Evolutionary conservation across 2,888 invertebrate species (phyloP).

Genomic region (Scotopteryx bipunctaria): DNA sequence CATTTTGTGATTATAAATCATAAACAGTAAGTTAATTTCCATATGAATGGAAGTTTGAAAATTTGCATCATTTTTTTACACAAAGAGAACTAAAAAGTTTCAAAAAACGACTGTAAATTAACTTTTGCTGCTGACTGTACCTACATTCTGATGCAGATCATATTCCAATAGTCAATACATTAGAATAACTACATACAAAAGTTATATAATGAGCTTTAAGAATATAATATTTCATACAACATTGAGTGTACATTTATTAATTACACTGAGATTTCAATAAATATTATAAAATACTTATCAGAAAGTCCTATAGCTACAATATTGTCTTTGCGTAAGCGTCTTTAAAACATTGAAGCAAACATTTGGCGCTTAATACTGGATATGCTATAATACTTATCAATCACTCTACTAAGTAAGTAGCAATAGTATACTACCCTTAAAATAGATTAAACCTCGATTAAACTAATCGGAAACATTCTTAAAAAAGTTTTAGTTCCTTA

Average conservation of each 20-base stretch:
- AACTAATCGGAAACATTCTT: too few species aligned
- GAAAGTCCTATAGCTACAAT: constrained; percentile 51
- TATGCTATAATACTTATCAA: constrained; percentile 43
- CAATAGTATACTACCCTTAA: too few species aligned
- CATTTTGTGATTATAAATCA: too few species aligned
- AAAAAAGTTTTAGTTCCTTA: constrained; percentile 16
- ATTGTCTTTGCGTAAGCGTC: constrained; percentile 72
- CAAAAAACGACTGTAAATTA: too few species aligned
- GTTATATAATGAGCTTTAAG: neutral
- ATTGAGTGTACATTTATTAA: neutral
- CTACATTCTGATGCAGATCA: too few species aligned
- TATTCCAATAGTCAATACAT: neutral
- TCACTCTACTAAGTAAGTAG: too few species aligned
- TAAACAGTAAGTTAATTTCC: too few species aligned
- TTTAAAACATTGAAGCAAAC: constrained; percentile 14
- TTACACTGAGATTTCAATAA: constrained; percentile 4
- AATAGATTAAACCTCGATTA: too few species aligned
- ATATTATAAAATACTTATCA: constrained; percentile 5
- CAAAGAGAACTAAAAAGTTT: too few species aligned
- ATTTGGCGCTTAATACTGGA: constrained; percentile 58
- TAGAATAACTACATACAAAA: neutral
- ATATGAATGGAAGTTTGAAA: too few species aligned
- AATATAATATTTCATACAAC: neutral
- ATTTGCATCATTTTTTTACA: too few species aligned
- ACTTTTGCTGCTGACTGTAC: too few species aligned